Base-by-base conservation (phyloP, 1,140 invertebrate species). In the Danaus plexippus region DNA sequence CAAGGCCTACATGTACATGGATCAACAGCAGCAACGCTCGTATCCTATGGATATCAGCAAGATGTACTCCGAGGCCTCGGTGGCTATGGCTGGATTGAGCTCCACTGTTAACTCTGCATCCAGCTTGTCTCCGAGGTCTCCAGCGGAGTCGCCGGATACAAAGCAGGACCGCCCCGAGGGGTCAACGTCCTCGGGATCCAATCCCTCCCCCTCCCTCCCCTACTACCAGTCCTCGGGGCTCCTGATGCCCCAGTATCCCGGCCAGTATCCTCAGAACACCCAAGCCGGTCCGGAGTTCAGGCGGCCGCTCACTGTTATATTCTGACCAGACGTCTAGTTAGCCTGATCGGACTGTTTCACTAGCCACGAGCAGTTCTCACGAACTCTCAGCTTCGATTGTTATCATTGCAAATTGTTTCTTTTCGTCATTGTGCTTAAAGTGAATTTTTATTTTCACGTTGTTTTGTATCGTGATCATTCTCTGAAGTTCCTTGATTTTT, bases 1-100 rank as follows among this genome's bases (percentile, higher is more conserved):
- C 61, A 95, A 95, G 76, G 93, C 93, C 1, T 95, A 95, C 75
- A 91, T 94, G 87, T 94, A 94, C 80, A 93, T 94, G 90, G 92
- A 94, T 68, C 92, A 93, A 62, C 88, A 85, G 54, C 85, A 89
- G 71, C 80, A 84, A 43, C 52, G 87, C 69, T 85, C 90, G 61
- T 88, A 92, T 54, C 88, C 90, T 49, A 90, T 89, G 81, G 93
- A 92, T 87, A 93, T 90, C 73, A 91, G 88, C 76, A 94, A 90
- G 89, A 93, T 91, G 89, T 94, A 89, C 72, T 82, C 71, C 43
- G 87, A 80, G 63, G 87, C 88, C 0, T 75, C 86, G 53, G 87
- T 86, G 0, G 86, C 85, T 43, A 85, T 84, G 70, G 82, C 77
- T 0, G 88, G 87, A 0, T 57, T 87, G 6, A 82, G 73, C 58